Base-by-base conservation (phyloP, 2,888 invertebrate genomes). In the Paralinhomoeus sp. region DNA sequence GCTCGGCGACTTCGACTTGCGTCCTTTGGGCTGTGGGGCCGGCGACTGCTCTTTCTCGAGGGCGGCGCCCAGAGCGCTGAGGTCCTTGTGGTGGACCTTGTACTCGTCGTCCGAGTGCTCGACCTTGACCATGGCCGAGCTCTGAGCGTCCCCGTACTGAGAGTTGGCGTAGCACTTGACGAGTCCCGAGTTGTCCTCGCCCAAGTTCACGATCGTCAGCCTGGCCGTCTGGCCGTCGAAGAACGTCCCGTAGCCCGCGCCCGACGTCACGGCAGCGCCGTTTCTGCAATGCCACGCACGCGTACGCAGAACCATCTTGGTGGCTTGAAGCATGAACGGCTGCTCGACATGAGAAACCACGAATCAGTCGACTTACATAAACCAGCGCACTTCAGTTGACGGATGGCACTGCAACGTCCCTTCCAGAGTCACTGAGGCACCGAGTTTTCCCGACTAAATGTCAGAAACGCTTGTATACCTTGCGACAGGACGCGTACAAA, bases 311-410 rank as follows among this genome's bases (percentile, higher is more conserved):
- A n/a, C n/a, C n/a, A n/a, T n/a, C n/a, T n/a, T n/a, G n/a, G n/a
- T n/a, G n/a, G n/a, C n/a, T n/a, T n/a, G n/a, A n/a, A n/a, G n/a
- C n/a, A n/a, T n/a, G n/a, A n/a, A n/a, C n/a, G n/a, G n/a, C n/a
- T n/a, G n/a, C n/a, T n/a, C n/a, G n/a, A 27, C 27, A 5, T 27
- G 7, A 9, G 27, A 27, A 27, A 27, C 7, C 27, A 27, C n/a
- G n/a, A n/a, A n/a, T n/a, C n/a, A 27, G 12, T 5, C 24, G 2
- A 45, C 53, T 46, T 43, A 58, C 60, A 53, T 55, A 46, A 48
- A 53, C 61, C 61, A 61, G 24, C 54, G 54, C 43, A 61, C 53
- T 42, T 52, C 48, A 1, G 61, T 61, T 3, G 54, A 51, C 7
- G 53, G 44, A 44, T 60, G 58, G 36, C 57, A 57, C 42, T 57